Conservation (phyloP, 2,113 vertebrate genomes). For the Chaenocephalus aceratus region DNA sequence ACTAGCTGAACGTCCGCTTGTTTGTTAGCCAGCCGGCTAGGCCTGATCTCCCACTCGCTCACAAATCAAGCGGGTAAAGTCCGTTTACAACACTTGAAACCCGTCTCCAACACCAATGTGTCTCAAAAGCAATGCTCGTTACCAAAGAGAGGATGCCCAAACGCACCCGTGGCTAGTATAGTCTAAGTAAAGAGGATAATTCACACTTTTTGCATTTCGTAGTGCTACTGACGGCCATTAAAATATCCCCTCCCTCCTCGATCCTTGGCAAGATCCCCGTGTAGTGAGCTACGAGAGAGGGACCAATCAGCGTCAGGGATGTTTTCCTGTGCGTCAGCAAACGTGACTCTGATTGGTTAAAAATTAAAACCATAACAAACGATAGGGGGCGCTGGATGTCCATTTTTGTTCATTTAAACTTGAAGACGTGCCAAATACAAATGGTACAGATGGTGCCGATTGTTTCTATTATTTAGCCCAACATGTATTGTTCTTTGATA, state of each 20-base stretch:
- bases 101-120: constrained; percentile 1
- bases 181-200: constrained; percentile 60
- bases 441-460: too few species aligned
- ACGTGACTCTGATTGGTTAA: constrained; percentile 64
- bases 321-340: constrained; percentile 45
- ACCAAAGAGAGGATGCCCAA: neutral
- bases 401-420: constrained; percentile 16
- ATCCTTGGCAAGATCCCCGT: constrained; percentile 50
- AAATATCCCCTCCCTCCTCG: constrained; percentile 82
- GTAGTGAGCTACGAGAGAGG: constrained; percentile 32
- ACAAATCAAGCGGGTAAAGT: constrained; percentile 78
- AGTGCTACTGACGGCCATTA: constrained; percentile 81
- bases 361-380: constrained; percentile 39
- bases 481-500: neutral
- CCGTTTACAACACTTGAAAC: constrained; percentile 51
- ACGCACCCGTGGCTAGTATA: neutral
- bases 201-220: constrained; percentile 70
- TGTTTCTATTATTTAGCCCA: neutral
- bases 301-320: constrained; percentile 66
- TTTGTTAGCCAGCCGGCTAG: constrained; percentile 76
- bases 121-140: neutral
- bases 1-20: constrained; percentile 66
- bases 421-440: constrained; percentile 30
- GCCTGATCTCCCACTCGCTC: constrained; percentile 64
- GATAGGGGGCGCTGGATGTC: constrained; percentile 66